Percentiles rank a stretch among this genome's conserved stretches.
Conservation (phyloP, 2,888 invertebrate species). For the Ganaspis brasiliensis region DNA sequence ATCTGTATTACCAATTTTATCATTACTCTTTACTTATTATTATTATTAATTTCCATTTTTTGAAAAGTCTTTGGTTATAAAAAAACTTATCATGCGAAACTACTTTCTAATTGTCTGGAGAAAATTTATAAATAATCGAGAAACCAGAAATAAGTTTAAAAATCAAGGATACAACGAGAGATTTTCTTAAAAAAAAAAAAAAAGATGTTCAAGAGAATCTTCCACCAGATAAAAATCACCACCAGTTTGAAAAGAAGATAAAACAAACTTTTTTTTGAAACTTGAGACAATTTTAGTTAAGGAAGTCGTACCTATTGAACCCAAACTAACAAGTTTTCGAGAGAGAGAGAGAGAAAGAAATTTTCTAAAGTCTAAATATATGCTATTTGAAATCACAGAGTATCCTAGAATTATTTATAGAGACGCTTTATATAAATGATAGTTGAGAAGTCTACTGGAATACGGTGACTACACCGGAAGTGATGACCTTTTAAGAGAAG, state of each 20-base stretch:
- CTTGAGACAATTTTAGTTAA: too few relatives aligned
- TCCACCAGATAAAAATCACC: too few relatives aligned
- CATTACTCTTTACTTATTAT: too few relatives aligned
- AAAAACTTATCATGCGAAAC: background rate
- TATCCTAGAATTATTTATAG: conserved; percentile 40
- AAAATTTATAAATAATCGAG: background rate
- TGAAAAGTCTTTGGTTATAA: background rate
- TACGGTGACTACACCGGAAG: conserved; percentile 29
- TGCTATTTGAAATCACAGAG: conserved; percentile 6
- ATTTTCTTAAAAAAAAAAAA: background rate
- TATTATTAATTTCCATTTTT: background rate
- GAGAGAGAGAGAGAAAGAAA: background rate
- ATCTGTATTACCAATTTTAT: too few relatives aligned
- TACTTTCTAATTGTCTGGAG: background rate
- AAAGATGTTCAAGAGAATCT: background rate
- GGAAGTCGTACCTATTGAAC: too few relatives aligned
- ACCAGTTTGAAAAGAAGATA: too few relatives aligned
- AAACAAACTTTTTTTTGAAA: too few relatives aligned
- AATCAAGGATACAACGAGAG: too few relatives aligned
- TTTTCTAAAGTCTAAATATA: too few relatives aligned
- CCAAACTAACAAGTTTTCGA: too few relatives aligned
- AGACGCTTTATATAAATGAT: conserved; percentile 37
- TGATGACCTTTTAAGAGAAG: conserved; percentile 30
- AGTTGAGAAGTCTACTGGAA: conserved; percentile 20
- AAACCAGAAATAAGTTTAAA: background rate